Evolutionary conservation across 2,113 vertebrate species (phyloP).

Genomic region (Chiloscyllium plagiosum): DNA sequence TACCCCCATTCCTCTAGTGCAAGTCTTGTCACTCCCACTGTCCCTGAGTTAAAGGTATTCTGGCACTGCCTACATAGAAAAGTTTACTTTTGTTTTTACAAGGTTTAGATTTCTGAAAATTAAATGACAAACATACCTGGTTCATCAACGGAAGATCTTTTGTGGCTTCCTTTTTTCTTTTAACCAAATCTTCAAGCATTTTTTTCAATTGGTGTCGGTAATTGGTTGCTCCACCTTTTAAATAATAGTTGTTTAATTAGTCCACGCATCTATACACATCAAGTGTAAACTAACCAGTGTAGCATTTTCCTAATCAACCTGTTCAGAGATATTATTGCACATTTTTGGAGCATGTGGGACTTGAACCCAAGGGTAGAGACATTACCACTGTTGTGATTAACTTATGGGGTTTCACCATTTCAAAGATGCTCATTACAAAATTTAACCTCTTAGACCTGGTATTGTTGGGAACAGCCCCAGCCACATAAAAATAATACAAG

Average conservation of each 20-base stretch:
- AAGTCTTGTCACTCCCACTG: not conserved
- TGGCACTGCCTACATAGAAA: not conserved
- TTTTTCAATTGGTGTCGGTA: slow-evolving; percentile 89
- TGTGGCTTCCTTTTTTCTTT: slow-evolving; percentile 71
- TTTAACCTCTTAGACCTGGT: not conserved
- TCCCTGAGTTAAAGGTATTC: not conserved
- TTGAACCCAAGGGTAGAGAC: too few relatives aligned
- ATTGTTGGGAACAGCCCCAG: not conserved
- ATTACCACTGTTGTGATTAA: not conserved
- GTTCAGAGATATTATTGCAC: too few relatives aligned
- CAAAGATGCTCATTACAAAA: not conserved
- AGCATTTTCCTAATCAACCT: too few relatives aligned
- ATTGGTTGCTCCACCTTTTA: slow-evolving; percentile 59
- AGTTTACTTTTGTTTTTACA: not conserved
- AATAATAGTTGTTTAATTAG: slow-evolving; percentile 30
- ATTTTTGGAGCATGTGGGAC: too few relatives aligned
- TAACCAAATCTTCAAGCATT: slow-evolving; percentile 86
- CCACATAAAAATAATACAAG: not conserved
- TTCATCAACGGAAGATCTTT: slow-evolving; percentile 84
- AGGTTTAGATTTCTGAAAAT: not conserved
- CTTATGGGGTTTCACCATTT: not conserved
- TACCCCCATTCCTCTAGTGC: too few relatives aligned
- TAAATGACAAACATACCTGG: slow-evolving; percentile 64
- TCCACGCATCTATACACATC: not conserved
- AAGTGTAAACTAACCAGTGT: not conserved